Evolutionary conservation across 2,113 vertebrate species (phyloP).

Genomic region (Hystrix cristata): DNA sequence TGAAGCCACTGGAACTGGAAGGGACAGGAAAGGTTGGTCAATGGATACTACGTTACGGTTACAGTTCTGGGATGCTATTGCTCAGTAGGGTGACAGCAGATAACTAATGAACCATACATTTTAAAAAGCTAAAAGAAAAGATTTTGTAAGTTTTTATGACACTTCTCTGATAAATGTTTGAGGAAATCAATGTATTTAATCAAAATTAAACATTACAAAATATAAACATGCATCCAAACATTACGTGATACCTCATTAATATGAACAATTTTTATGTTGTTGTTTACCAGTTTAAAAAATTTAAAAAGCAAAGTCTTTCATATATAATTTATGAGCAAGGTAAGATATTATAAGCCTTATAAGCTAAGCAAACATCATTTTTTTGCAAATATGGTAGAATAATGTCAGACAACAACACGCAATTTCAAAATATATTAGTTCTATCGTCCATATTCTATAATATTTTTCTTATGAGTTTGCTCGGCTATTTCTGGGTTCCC

Average conservation of each 20-base stretch:
- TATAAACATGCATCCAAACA: background rate
- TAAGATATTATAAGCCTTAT: background rate
- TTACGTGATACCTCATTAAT: background rate
- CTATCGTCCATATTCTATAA: background rate
- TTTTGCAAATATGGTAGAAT: background rate
- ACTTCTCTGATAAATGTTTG: background rate
- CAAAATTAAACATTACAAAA: background rate
- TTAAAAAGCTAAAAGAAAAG: background rate
- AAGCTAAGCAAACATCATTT: background rate
- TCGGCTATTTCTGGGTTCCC: background rate
- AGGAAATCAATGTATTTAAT: background rate
- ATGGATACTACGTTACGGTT: too few species aligned
- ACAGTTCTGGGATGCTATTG: background rate
- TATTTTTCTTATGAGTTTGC: background rate
- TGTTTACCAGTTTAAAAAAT: background rate
- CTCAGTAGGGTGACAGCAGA: background rate
- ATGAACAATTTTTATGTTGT: background rate
- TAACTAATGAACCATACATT: background rate
- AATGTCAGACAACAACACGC: conserved; percentile 1
- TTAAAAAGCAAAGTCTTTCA: background rate
- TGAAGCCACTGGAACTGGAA: background rate
- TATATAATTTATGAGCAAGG: background rate
- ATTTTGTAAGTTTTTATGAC: background rate
- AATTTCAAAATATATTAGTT: conserved; percentile 28
- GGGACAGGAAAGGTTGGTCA: background rate